Base-by-base conservation (phyloP, 2,797 vertebrate genomes). In the Enteromius fasciolatus region DNA sequence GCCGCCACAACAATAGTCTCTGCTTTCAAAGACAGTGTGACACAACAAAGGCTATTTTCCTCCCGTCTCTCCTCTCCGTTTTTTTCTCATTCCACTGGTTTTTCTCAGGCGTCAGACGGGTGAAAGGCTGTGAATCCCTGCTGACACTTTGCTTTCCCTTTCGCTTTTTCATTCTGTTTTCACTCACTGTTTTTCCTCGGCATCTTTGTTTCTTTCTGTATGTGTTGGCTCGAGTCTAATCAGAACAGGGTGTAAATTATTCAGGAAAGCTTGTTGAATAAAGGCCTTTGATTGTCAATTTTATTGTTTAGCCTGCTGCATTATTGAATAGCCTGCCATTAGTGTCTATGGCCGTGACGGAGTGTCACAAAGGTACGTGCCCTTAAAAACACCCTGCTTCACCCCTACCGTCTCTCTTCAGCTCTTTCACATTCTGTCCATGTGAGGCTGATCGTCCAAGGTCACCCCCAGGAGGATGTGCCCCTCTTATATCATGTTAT, bases 191-290 rank as follows among this genome's bases (percentile, higher is more conserved):
- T 83, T 63, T 86, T 31, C 68, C n/a, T 86, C 68, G 52, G 54
- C 31, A 54, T 81, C 25, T 74, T 70, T 67, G 20, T 67, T 46
- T 76, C 63, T 74, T 20, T 76, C 61, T 76, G 66, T 59, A 46
- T 78, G 68, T 79, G 84, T 48, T 82, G 78, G 67, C 52, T 78
- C 84, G 83, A 74, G 90, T 89, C 89, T 93, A 93, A 95, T 94
- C 93, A 94, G 91, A 92, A 90, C 90, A 84, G 52, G 84, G 84
- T 80, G 89, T 95, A 89, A 95, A 94, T 95, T 90, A 95, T 95
- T 94, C 90, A 95, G 90, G 85, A 75, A 85, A 82, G 85, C 90
- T 88, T 86, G 88, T 83, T 84, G 90, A 93, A 87, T 90, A 90
- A 89, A 90, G 89, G 82, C 86, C 84, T 91, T 91, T 93, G 91